Evolutionary conservation across 2,113 vertebrate genomes (phyloP).

Genomic region (Paralichthys olivaceus): DNA sequence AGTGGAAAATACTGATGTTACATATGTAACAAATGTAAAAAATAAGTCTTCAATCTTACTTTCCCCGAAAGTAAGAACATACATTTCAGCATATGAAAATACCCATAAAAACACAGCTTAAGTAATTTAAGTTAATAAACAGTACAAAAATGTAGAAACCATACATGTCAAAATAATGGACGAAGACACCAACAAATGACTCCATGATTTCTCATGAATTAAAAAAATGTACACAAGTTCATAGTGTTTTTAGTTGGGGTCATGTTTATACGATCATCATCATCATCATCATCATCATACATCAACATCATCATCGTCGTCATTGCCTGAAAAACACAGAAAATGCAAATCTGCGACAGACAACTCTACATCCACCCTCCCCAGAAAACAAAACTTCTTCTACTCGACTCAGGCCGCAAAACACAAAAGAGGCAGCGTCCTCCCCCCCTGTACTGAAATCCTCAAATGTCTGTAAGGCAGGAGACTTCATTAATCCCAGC

Average conservation of each 20-base stretch:
- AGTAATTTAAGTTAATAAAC: slow-evolving; percentile 94
- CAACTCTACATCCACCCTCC: not conserved
- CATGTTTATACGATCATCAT: slow-evolving; percentile 63
- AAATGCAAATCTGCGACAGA: slow-evolving; percentile 43
- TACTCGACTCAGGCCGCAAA: slow-evolving; percentile 39
- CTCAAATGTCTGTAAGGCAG: slow-evolving; percentile 87
- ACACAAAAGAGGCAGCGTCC: slow-evolving; percentile 29
- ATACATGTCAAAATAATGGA: slow-evolving; percentile 84
- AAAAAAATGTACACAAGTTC: slow-evolving; percentile 85
- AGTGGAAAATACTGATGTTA: slow-evolving; percentile 99
- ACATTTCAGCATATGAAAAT: slow-evolving; percentile 96
- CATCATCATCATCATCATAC: slow-evolving; percentile 31
- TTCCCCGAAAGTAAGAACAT: slow-evolving; percentile 98
- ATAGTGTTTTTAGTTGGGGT: slow-evolving; percentile 72
- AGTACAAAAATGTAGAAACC: slow-evolving; percentile 89
- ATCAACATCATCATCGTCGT: slow-evolving; percentile 25
- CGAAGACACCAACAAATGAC: slow-evolving; percentile 75
- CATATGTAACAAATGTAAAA: slow-evolving; percentile 99
- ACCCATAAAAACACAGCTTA: slow-evolving; percentile 96
- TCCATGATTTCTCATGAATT: slow-evolving; percentile 78
- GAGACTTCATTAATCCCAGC: slow-evolving; percentile 74
- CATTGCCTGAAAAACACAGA: slow-evolving; percentile 59
- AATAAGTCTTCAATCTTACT: slow-evolving; percentile 95
- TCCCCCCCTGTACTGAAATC: slow-evolving; percentile 60
- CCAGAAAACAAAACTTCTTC: slow-evolving; percentile 33